These are phyloP conservation scores for Barypeithes pellucidus DNA, from an alignment of 2,888 invertebrate genomes.

Conservation along the genomic window DNA sequence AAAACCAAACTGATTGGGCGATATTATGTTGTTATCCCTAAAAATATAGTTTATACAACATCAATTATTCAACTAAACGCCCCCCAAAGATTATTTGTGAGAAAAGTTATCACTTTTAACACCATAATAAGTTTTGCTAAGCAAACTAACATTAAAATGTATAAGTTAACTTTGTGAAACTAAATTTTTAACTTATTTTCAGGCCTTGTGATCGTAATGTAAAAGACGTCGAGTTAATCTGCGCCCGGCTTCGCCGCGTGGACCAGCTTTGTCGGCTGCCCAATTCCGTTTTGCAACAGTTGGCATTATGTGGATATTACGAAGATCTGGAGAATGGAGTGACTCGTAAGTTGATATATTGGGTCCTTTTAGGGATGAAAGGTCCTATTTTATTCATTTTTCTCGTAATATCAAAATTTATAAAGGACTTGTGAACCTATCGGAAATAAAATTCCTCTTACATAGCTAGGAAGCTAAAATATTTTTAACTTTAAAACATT, in stretches of 20 bases:
- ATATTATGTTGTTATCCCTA: too few relatives aligned
- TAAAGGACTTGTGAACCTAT: not conserved
- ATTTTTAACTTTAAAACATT: too few relatives aligned
- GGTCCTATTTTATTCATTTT: not conserved
- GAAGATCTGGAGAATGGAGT: conserved; percentile 85
- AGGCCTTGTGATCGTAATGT: conserved; percentile 83
- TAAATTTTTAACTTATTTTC: conserved; percentile 59
- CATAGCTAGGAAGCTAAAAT: too few relatives aligned
- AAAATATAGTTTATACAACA: too few relatives aligned
- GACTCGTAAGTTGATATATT: conserved; percentile 76
- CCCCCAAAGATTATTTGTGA: too few relatives aligned
- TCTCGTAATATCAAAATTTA: not conserved
- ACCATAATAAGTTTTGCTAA: too few relatives aligned
- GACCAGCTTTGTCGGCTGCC: conserved; percentile 78
- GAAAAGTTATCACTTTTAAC: too few relatives aligned
- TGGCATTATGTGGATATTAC: conserved; percentile 84
- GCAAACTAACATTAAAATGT: too few relatives aligned
- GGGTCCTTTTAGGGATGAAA: not conserved
- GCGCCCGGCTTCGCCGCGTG: conserved; percentile 77
- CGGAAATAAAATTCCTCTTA: too few relatives aligned
- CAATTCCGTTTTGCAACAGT: conserved; percentile 80
- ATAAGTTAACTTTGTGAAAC: too few relatives aligned
- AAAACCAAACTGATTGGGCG: too few relatives aligned
- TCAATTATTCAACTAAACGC: too few relatives aligned
- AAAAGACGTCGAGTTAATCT: conserved; percentile 82